Evolutionary conservation across 1,140 invertebrate species (phyloP).

Genomic region (Diploscapter pachys): DNA sequence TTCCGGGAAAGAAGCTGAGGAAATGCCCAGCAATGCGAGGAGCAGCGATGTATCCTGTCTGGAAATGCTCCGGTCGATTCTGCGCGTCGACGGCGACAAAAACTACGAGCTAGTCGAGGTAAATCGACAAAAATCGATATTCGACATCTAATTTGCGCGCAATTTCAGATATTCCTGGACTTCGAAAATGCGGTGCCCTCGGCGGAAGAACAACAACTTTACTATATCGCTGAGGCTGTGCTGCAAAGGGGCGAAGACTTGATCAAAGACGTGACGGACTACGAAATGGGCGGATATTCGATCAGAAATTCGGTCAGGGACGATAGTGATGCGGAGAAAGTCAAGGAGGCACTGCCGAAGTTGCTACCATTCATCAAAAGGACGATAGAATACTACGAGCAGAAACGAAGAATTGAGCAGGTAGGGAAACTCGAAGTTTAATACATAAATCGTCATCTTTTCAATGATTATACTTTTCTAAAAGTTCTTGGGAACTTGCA

Average conservation of each 20-base stretch:
- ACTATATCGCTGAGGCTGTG: conserved; percentile 76
- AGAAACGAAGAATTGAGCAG: conserved; percentile 69
- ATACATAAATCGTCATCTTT: background rate
- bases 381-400: conserved; percentile 81
- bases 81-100: conserved; percentile 11
- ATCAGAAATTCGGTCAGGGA: background rate
- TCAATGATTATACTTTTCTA: background rate
- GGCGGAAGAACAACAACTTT: conserved; percentile 74
- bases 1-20: too few species aligned
- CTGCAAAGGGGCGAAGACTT: conserved; percentile 75
- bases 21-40: too few species aligned
- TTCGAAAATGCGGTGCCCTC: conserved; percentile 73
- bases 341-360: conserved; percentile 78
- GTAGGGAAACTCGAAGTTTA: background rate
- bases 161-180: conserved; percentile 35
- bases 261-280: conserved; percentile 78
- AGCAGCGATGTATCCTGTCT: conserved; percentile 14
- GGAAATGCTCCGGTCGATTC: conserved; percentile 21
- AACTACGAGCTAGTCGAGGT: conserved; percentile 12
- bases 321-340: conserved; percentile 70
- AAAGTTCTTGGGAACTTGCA: background rate
- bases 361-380: conserved; percentile 80
- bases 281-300: conserved; percentile 59
- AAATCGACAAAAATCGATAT: too few species aligned
- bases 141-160: too few species aligned